A percentile compares a stretch with the other conserved stretches of the same genome.
Evolutionary conservation across 1,140 invertebrate species (phyloP).

Genomic region (Conus ventricosus): DNA sequence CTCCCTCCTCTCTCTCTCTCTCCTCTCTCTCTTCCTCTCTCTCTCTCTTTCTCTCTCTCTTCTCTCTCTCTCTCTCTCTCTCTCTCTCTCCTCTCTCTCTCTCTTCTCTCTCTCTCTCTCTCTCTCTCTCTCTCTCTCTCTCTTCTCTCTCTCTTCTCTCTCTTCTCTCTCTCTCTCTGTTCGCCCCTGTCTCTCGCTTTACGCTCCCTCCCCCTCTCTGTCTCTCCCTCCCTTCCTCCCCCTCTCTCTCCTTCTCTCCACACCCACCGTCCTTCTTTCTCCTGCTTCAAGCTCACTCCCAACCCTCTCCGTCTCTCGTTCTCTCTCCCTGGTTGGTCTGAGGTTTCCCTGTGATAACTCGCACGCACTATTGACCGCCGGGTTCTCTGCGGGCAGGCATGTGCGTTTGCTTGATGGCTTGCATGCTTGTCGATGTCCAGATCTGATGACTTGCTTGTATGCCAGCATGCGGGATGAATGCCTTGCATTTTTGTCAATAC

Average conservation of each 20-base stretch:
- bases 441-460: too few species aligned
- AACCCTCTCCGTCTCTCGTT: background rate
- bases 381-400: too few species aligned
- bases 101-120: background rate
- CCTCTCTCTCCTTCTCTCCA: background rate
- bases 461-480: too few species aligned
- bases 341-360: too few species aligned
- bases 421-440: too few species aligned
- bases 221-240: background rate
- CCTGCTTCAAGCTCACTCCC: background rate
- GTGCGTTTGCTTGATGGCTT: too few species aligned
- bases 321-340: background rate
- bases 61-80: slow-evolving; percentile 10
- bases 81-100: background rate
- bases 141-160: background rate
- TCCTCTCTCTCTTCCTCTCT: background rate
- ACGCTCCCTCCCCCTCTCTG: background rate
- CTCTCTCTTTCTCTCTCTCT: background rate
- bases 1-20: background rate
- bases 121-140: background rate
- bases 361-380: too few species aligned
- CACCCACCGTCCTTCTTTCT: background rate
- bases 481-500: too few species aligned
- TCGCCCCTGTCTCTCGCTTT: background rate
- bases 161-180: background rate